These are phyloP conservation scores for Tetrax tetrax DNA, from an alignment of 2,113 vertebrate species.

Conservation along the genomic window DNA sequence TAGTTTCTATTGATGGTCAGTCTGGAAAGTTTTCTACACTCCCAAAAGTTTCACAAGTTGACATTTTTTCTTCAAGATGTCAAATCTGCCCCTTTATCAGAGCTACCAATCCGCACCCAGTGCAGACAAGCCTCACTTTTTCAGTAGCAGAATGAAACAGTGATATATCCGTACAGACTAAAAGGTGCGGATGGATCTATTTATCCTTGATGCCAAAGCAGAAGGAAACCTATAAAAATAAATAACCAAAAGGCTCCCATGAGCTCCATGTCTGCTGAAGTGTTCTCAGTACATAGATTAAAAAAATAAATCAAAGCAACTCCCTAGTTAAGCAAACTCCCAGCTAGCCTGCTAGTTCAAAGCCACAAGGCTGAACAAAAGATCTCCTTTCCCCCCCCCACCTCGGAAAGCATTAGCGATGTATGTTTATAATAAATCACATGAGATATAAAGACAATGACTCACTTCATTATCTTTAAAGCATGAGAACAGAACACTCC, in stretches of 20 bases:
- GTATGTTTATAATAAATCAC: not conserved
- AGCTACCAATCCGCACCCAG: not conserved
- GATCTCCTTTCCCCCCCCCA: not conserved
- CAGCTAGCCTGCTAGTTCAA: not conserved
- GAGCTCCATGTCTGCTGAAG: not conserved
- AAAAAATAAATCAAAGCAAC: slow-evolving; percentile 25
- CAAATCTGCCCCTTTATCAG: not conserved
- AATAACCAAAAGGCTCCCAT: not conserved
- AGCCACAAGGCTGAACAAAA: not conserved
- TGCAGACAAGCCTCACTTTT: not conserved
- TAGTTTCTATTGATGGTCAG: not conserved
- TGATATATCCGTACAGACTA: not conserved
- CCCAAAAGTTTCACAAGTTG: not conserved
- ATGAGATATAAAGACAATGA: slow-evolving; percentile 34
- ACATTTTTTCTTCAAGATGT: not conserved
- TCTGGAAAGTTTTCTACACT: not conserved
- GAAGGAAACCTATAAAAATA: not conserved
- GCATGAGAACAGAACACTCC: not conserved
- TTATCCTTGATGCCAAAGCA: not conserved
- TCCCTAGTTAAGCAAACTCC: not conserved
- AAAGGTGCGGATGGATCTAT: not conserved
- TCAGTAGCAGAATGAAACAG: not conserved
- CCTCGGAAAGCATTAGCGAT: not conserved
- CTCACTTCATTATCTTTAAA: slow-evolving; percentile 27
- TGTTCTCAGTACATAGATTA: not conserved